Evolutionary conservation across 2,888 invertebrate genomes (phyloP).

Genomic region (Phasia obesa): DNA sequence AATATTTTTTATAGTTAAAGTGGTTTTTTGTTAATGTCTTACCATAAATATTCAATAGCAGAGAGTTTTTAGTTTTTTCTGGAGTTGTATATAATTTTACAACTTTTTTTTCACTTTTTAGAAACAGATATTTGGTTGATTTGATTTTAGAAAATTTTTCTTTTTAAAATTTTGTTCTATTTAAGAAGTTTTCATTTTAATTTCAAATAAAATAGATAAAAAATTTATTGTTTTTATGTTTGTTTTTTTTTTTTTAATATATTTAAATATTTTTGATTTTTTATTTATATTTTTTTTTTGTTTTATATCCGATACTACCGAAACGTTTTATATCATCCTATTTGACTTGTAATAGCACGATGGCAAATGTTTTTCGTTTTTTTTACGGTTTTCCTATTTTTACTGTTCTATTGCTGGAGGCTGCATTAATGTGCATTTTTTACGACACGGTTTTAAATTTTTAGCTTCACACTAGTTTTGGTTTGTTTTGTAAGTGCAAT

Average conservation of each 20-base stretch:
- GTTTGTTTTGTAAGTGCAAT: constrained; percentile 20
- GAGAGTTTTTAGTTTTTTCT: not conserved
- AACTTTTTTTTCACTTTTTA: constrained; percentile 44
- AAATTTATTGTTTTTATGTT: no score
- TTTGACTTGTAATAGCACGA: constrained; percentile 67
- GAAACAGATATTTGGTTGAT: constrained; percentile 7
- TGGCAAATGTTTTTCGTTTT: constrained; percentile 50
- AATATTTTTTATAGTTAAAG: constrained; percentile 36
- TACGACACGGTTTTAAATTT: constrained; percentile 18
- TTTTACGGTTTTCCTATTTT: constrained; percentile 35
- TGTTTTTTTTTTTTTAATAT: constrained; percentile 25
- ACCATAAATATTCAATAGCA: constrained; percentile 34
- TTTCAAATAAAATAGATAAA: no score
- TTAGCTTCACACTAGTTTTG: constrained; percentile 14
- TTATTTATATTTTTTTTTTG: constrained; percentile 17
- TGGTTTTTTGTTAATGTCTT: constrained; percentile 4
- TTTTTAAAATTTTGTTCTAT: constrained; percentile 3
- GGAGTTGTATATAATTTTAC: constrained; percentile 20
- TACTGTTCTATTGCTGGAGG: constrained; percentile 30
- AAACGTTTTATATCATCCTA: constrained; percentile 69
- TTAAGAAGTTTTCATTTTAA: not conserved
- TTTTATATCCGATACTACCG: constrained; percentile 50
- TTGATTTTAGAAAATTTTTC: not conserved
- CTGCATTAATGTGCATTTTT: constrained; percentile 43
- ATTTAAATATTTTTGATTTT: constrained; percentile 35